Evolutionary conservation across 2,113 vertebrate genomes (phyloP), one percentile per base, ranked within the genome.

Genomic region (Mystacornis crossleyi): DNA sequence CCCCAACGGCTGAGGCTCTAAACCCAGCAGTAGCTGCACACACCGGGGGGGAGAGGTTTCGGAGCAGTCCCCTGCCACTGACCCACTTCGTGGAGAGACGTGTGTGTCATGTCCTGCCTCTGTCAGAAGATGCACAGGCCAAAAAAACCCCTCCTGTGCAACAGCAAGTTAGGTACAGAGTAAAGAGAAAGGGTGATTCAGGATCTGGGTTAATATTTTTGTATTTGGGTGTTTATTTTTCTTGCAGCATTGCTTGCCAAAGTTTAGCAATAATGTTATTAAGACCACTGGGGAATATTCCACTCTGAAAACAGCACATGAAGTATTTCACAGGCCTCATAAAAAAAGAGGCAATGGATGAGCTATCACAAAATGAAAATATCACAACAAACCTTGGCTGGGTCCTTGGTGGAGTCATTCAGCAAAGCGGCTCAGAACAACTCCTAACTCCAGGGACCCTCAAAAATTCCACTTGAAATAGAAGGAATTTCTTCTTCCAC

Each of bases 121-220:
- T 55, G 14, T 26, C 9, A 54, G 36, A 21, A 79, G 19, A 48
- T 14, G 33, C 28, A 70, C 33, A 43, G 74, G 33, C 28, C 26
- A 26, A 72, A n/a, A 73, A 60, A 10, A 2, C 3, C 2, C 17
- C 26, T 5, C 51, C 38, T 8, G 2, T 8, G 16, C n/a, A 50
- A 31, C 26, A 24, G 51, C 24, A 38, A n/a, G 8, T n/a, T 58
- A 12, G 0, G 0, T 9, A 29, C 6, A 1, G 2, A 34, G 11
- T 12, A 58, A 65, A 75, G 40, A 81, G 48, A 65, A 60, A 36
- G 28, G 19, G 4, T 40, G 17, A 15, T 64, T 28, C 38, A 61
- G 36, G 57, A 17, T 19, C 58, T 61, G 42, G 50, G 18, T 53
- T 51, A 31, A 43, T 65, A 70, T 33, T 54, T 58, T 58, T 58